phyloP scores from a whole-genome alignment of 2,797 vertebrate genomes.

The Mus caroli region DNA sequence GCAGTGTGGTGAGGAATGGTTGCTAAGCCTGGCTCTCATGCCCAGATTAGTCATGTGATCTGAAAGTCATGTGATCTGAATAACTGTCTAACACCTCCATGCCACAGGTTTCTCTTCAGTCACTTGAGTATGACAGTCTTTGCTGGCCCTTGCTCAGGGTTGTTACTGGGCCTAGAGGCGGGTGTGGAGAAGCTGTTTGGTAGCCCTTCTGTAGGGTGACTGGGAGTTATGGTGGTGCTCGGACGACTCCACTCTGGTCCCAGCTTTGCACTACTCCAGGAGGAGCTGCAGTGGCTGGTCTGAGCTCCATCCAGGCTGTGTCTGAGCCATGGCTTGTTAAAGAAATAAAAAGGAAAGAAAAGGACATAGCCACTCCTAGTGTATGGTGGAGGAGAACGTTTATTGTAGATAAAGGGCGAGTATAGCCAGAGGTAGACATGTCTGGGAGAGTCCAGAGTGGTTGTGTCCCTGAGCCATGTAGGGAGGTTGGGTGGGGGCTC shows the following conservation, averaged over 20 bases:
- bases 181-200: not conserved
- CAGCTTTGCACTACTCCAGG: not conserved
- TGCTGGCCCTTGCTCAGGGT: too few species aligned
- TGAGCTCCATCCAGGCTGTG: not conserved
- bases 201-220: not conserved
- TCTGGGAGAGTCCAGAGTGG: not conserved
- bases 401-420: not conserved
- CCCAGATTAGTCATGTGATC: not conserved
- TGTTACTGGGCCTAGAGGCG: not conserved
- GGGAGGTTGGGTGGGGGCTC: not conserved
- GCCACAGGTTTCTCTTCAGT: not conserved
- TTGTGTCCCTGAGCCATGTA: not conserved
- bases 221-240: accelerated
- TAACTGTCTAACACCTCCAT: not conserved
- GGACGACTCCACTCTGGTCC: not conserved
- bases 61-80: not conserved
- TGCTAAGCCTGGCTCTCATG: not conserved
- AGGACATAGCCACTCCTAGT: not conserved
- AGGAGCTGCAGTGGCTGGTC: not conserved
- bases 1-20: too few species aligned
- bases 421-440: not conserved
- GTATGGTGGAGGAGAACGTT: not conserved
- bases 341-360: not conserved
- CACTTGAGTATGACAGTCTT: not conserved
- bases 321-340: accelerated